Conservation (phyloP, 2,113 vertebrate species). For the Dipodomys merriami region DNA sequence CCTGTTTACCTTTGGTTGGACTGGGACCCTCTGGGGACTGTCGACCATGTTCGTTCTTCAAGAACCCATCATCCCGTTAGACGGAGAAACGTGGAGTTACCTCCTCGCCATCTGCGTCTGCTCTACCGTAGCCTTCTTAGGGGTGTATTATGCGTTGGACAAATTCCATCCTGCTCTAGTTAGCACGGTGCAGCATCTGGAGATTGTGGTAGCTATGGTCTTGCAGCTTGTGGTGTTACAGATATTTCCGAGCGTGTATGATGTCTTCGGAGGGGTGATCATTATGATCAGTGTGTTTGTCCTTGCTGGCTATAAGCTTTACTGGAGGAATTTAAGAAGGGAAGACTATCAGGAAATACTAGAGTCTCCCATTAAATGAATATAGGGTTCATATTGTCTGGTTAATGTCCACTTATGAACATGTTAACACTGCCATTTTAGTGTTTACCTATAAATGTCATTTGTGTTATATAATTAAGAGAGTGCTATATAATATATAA, state of each 20-base stretch:
- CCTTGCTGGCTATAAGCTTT: conserved; percentile 95
- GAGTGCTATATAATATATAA: conserved; percentile 69
- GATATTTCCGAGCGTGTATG: conserved; percentile 94
- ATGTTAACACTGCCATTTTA: conserved; percentile 56
- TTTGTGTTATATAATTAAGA: conserved; percentile 58
- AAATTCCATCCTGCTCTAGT: conserved; percentile 98
- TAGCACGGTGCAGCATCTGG: conserved; percentile 97
- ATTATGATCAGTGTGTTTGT: conserved; percentile 96
- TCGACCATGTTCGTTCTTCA: conserved; percentile 99
- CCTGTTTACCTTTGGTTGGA: conserved; percentile 99
- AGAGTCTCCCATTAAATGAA: conserved; percentile 96
- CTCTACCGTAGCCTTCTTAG: conserved; percentile 97
- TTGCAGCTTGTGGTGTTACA: conserved; percentile 95
- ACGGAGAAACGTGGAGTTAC: conserved; percentile 97
- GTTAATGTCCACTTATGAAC: conserved; percentile 45
- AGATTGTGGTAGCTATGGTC: conserved; percentile 97
- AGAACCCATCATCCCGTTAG: conserved; percentile 96
- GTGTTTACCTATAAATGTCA: conserved; percentile 66
- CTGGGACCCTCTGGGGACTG: conserved; percentile 95
- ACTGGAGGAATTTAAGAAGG: conserved; percentile 91
- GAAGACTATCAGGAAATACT: conserved; percentile 97
- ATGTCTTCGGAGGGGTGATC: conserved; percentile 92
- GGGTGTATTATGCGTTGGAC: conserved; percentile 96
- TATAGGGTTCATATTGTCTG: neutral
- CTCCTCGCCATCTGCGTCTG: conserved; percentile 96